phyloP scores from a whole-genome alignment of 2,113 vertebrate species.

The Hepsetus odoe region DNA sequence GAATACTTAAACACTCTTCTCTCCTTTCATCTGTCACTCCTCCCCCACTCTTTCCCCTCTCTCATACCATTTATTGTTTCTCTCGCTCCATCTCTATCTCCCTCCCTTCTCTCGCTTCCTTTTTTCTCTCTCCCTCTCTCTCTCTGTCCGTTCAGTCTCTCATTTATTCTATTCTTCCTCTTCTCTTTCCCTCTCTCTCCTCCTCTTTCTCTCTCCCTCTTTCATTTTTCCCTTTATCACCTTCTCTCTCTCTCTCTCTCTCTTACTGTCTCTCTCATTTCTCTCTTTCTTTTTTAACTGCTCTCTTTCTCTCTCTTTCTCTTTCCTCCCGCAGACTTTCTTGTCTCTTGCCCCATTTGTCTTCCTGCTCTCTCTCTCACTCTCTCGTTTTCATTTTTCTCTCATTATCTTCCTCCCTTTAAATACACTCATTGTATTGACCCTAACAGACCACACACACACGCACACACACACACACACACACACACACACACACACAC shows the following conservation, averaged over 20 bases:
- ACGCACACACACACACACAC: not conserved
- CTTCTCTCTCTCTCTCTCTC: too few relatives aligned
- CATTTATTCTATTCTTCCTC: not conserved
- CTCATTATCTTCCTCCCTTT: not conserved
- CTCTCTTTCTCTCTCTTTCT: not conserved
- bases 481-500: not conserved
- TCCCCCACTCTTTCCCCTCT: not conserved
- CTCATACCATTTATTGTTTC: too few relatives aligned
- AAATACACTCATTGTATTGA: too few relatives aligned
- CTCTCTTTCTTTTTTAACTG: not conserved
- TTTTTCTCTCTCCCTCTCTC: not conserved
- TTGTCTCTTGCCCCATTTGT: not conserved
- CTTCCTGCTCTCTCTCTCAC: not conserved
- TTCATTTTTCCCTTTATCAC: too few relatives aligned
- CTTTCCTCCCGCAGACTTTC: not conserved
- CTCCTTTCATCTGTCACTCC: not conserved
- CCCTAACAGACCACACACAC: not conserved
- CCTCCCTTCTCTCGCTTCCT: not conserved
- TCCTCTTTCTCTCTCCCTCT: not conserved
- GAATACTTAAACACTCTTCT: constrained; percentile 22
- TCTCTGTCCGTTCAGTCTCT: not conserved
- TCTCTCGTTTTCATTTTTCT: not conserved
- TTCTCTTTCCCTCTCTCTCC: not conserved
- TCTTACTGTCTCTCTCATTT: too few relatives aligned
- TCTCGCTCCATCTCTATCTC: too few relatives aligned